Evolutionary conservation across 2,888 invertebrate species (phyloP).

Genomic region (Petrolisthes cinctipes): DNA sequence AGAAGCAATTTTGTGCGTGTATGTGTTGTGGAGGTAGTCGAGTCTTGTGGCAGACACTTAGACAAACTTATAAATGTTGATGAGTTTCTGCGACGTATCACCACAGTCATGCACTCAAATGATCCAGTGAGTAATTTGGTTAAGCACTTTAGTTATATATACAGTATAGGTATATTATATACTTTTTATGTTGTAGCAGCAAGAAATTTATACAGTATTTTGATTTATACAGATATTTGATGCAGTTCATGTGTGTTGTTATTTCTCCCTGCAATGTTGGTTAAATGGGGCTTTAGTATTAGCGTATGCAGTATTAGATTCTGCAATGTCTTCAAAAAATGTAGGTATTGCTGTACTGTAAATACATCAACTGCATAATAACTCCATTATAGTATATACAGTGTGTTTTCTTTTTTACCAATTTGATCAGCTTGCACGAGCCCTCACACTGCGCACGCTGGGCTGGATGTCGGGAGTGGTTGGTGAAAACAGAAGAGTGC

Average conservation of each 20-base stretch:
- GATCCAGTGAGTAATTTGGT: slow-evolving; percentile 77
- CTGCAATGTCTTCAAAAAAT: too few species aligned
- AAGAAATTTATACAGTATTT: background rate
- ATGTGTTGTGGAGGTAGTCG: slow-evolving; percentile 72
- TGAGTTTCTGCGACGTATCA: slow-evolving; percentile 90
- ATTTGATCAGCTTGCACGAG: slow-evolving; percentile 76
- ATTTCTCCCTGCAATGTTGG: too few species aligned
- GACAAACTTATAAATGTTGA: slow-evolving; percentile 96
- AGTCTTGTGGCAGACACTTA: slow-evolving; percentile 84
- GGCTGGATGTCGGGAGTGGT: slow-evolving; percentile 94
- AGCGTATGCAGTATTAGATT: too few species aligned
- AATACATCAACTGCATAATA: too few species aligned
- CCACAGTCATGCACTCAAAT: slow-evolving; percentile 95
- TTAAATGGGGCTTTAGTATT: too few species aligned
- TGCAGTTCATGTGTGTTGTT: background rate
- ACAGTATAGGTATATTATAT: background rate
- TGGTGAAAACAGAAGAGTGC: slow-evolving; percentile 92
- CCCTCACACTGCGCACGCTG: slow-evolving; percentile 87
- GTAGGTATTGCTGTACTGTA: too few species aligned
- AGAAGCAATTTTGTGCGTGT: slow-evolving; percentile 84
- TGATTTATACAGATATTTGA: background rate
- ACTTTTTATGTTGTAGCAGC: background rate
- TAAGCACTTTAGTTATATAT: too few species aligned
- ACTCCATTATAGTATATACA: too few species aligned
- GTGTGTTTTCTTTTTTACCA: too few species aligned